A percentile compares a stretch with the other conserved stretches of the same genome.
Conservation (phyloP, 2,888 invertebrate species). For the Parnassius orleans region DNA sequence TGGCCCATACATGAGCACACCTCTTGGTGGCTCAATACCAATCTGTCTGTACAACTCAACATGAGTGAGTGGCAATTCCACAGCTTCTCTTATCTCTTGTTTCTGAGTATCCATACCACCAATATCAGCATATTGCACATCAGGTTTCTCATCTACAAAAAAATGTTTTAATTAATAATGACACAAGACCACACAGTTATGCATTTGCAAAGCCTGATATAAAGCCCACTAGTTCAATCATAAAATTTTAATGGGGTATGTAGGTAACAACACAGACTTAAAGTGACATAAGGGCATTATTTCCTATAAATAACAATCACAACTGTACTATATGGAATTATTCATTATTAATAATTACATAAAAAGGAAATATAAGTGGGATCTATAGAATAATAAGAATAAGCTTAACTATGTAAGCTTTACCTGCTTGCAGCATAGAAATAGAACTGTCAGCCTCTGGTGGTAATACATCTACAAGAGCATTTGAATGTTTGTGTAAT, state of each 20-base stretch:
- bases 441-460: slow-evolving; percentile 99
- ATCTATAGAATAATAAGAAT: too few relatives aligned
- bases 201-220: too few relatives aligned
- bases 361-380: too few relatives aligned
- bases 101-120: slow-evolving; percentile 99
- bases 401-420: slow-evolving; percentile 24
- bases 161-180: not conserved
- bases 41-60: slow-evolving; percentile 99
- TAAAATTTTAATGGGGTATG: too few relatives aligned
- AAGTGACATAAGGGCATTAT: too few relatives aligned
- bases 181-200: too few relatives aligned
- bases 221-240: too few relatives aligned
- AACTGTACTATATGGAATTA: too few relatives aligned
- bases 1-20: slow-evolving; percentile 99
- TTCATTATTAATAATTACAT: too few relatives aligned
- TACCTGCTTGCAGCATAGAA: slow-evolving; percentile 97
- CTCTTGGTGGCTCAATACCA: slow-evolving; percentile 99
- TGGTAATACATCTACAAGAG: slow-evolving; percentile 98
- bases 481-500: slow-evolving; percentile 99
- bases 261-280: too few relatives aligned
- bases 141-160: slow-evolving; percentile 94
- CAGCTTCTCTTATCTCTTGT: slow-evolving; percentile 99
- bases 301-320: too few relatives aligned
- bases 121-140: slow-evolving; percentile 98
- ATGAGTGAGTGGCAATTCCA: slow-evolving; percentile 98